phyloP scores from a whole-genome alignment of 2,797 vertebrate species.

The Lerista edwardsae region DNA sequence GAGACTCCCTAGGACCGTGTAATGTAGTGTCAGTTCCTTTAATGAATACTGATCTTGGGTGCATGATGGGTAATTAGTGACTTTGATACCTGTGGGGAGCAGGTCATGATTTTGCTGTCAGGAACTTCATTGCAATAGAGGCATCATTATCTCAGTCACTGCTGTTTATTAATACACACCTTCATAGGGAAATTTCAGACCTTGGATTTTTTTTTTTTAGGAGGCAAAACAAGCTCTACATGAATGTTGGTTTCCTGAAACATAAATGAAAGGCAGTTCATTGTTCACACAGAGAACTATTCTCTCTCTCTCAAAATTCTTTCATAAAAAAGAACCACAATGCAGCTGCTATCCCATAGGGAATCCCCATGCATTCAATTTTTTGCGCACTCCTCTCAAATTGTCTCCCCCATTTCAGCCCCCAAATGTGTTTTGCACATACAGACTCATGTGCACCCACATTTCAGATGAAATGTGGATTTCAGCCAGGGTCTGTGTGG shows the following conservation, averaged over 20 bases:
- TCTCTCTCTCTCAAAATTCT: constrained; percentile 16
- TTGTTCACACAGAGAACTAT: constrained; percentile 39
- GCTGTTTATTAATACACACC: constrained; percentile 61
- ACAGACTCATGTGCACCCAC: too few relatives aligned
- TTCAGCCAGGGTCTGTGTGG: too few relatives aligned
- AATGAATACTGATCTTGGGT: constrained; percentile 57
- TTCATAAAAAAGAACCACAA: too few relatives aligned
- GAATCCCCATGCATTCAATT: too few relatives aligned
- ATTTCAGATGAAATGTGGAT: too few relatives aligned
- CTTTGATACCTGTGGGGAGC: constrained; percentile 72
- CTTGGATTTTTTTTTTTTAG: constrained; percentile 24
- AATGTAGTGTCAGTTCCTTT: constrained; percentile 49
- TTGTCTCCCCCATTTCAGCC: too few relatives aligned
- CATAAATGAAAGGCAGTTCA: constrained; percentile 17
- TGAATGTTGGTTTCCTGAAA: constrained; percentile 23
- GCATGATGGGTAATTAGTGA: constrained; percentile 66
- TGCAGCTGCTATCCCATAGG: too few relatives aligned
- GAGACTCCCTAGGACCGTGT: constrained; percentile 26
- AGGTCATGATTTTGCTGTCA: constrained; percentile 73
- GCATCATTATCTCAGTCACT: constrained; percentile 60
- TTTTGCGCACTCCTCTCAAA: too few relatives aligned
- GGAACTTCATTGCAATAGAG: constrained; percentile 55
- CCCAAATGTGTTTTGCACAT: too few relatives aligned
- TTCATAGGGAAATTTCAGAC: constrained; percentile 30
- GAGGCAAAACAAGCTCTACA: constrained; percentile 6